These are phyloP conservation scores for Lasioglossum lativentre DNA, from an alignment of 2,888 invertebrate genomes.

Conservation along the genomic window DNA sequence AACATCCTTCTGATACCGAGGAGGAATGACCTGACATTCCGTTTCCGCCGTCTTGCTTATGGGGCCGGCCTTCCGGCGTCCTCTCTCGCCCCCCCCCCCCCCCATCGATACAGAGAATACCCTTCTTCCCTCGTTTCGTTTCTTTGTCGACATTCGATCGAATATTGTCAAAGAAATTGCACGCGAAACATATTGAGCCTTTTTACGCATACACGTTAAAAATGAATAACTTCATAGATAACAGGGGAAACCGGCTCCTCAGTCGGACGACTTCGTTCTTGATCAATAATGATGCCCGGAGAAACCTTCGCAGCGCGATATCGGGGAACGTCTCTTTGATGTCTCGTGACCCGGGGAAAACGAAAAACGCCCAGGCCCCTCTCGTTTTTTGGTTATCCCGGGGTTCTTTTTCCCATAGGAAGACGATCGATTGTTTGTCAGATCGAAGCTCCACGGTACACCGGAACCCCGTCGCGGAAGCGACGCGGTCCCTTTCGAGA, in stretches of 20 bases:
- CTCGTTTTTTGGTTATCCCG: neutral
- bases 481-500: slow-evolving; percentile 9
- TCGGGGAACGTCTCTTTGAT: slow-evolving; percentile 4
- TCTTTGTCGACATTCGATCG: slow-evolving; percentile 18
- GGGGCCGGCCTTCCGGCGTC: slow-evolving; percentile 6
- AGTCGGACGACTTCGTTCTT: neutral
- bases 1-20: slow-evolving; percentile 30
- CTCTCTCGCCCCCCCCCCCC: neutral
- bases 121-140: neutral
- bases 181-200: slow-evolving; percentile 1
- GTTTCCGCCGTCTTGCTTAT: slow-evolving; percentile 13
- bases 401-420: neutral
- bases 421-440: slow-evolving; percentile 1
- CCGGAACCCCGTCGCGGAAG: neutral
- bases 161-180: slow-evolving; percentile 8
- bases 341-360: neutral
- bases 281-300: neutral
- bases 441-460: neutral
- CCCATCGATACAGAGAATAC: neutral
- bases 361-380: neutral
- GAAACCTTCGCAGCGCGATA: neutral
- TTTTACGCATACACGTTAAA: slow-evolving; percentile 3
- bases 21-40: slow-evolving; percentile 35
- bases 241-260: neutral
- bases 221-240: slow-evolving; percentile 8